Conservation (phyloP, 2,113 vertebrate genomes). For the Aleadryas rufinucha region DNA sequence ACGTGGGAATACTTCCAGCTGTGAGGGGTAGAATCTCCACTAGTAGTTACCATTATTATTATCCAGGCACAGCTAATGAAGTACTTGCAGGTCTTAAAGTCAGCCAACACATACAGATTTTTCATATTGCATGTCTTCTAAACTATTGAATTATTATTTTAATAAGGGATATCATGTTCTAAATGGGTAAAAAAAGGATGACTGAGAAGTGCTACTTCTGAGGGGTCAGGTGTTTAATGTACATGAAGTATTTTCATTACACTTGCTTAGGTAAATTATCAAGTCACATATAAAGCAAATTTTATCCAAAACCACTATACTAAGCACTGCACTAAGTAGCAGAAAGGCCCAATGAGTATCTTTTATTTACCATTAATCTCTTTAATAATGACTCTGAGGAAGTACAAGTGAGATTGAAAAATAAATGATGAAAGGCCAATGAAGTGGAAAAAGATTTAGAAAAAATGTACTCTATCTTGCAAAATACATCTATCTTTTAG, state of each 20-base stretch:
- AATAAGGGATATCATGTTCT: not conserved
- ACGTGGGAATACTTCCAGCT: not conserved
- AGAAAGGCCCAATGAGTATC: rapidly evolving
- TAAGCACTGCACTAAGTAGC: not conserved
- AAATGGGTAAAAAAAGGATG: not conserved
- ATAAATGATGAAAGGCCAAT: not conserved
- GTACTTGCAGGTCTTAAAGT: not conserved
- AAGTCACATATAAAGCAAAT: not conserved
- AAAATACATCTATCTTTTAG: not conserved
- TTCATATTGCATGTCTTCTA: not conserved
- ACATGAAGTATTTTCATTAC: not conserved
- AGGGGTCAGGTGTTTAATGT: not conserved
- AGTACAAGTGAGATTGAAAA: not conserved
- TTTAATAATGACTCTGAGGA: not conserved
- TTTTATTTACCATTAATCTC: not conserved
- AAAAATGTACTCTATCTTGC: not conserved
- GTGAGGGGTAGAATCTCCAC: not conserved
- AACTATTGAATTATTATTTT: not conserved
- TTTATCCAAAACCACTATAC: not conserved
- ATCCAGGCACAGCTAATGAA: not conserved
- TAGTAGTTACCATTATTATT: not conserved
- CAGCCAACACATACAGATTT: not conserved
- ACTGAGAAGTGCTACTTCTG: not conserved
- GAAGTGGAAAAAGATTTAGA: not conserved
- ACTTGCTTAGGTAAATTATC: not conserved